Percentiles rank a stretch among this genome's conserved stretches.
Conservation (phyloP, 2,113 vertebrate genomes). For the Rhipidura dahli region DNA sequence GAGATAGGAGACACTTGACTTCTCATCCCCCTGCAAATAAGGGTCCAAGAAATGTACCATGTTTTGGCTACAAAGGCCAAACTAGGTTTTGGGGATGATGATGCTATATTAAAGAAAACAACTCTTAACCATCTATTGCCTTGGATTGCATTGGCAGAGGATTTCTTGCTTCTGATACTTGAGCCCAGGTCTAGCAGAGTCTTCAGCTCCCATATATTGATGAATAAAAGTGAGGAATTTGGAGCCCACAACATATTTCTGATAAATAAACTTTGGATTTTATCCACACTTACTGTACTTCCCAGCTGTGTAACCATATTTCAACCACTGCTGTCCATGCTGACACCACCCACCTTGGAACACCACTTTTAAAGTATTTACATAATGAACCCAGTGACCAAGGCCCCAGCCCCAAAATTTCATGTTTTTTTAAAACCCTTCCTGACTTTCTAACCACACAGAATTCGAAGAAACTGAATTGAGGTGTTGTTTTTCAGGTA, state of each 20-base stretch:
- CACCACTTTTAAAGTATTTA: background rate
- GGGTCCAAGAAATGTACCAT: background rate
- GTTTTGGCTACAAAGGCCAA: background rate
- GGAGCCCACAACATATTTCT: background rate
- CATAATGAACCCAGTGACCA: background rate
- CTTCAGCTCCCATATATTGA: background rate
- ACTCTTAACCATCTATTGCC: background rate
- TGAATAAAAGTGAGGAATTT: background rate
- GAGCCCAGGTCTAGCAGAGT: background rate
- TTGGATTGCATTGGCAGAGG: background rate
- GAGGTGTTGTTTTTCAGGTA: background rate
- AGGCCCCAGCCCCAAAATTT: background rate
- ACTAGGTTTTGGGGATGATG: background rate
- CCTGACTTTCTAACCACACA: background rate
- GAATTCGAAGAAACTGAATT: background rate
- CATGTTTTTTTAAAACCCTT: accelerated
- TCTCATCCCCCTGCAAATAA: background rate
- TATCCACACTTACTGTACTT: background rate
- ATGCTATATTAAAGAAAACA: background rate
- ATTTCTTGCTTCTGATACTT: background rate
- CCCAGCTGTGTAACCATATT: background rate
- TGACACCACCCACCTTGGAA: background rate
- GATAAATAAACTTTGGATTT: background rate
- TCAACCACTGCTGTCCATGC: background rate
- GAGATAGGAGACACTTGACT: background rate